Conservation (phyloP, 2,797 vertebrate species). For the Malurus leucopterus region DNA sequence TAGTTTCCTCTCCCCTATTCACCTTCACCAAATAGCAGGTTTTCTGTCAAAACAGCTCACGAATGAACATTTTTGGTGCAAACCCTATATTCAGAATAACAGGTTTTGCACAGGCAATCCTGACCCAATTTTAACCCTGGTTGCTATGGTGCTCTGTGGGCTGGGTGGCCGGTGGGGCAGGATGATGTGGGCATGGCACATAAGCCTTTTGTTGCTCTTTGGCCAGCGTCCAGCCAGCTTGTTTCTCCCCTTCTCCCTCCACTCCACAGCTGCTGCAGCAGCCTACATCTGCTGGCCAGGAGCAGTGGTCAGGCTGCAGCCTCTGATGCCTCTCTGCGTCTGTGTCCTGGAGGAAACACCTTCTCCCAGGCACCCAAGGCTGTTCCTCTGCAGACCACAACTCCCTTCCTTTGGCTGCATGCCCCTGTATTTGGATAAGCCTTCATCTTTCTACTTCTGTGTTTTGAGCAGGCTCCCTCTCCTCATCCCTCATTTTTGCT, state of each 20-base stretch:
- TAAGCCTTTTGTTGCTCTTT: constrained; percentile 31
- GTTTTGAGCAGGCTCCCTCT: not conserved
- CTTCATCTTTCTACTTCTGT: not conserved
- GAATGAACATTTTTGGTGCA: not conserved
- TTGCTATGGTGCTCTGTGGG: not conserved
- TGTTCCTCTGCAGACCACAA: not conserved
- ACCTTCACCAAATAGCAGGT: not conserved
- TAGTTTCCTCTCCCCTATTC: not conserved
- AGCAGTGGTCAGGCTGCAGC: not conserved
- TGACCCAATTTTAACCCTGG: constrained; percentile 25
- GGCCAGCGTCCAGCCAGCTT: not conserved
- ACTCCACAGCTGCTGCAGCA: not conserved
- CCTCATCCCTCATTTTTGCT: not conserved
- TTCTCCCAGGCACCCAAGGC: not conserved
- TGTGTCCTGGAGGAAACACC: not conserved
- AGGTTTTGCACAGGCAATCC: not conserved
- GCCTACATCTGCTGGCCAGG: not conserved
- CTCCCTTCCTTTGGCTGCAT: not conserved
- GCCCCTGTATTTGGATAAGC: not conserved
- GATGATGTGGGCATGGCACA: not conserved
- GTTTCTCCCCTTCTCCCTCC: not conserved
- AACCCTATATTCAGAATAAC: not conserved
- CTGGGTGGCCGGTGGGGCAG: rapidly evolving
- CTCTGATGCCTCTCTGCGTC: not conserved
- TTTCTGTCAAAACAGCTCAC: not conserved